Evolutionary conservation across 2,797 vertebrate species (phyloP), one percentile per base, ranked within the genome.

Genomic region (Lepilemur ruficaudatus): DNA sequence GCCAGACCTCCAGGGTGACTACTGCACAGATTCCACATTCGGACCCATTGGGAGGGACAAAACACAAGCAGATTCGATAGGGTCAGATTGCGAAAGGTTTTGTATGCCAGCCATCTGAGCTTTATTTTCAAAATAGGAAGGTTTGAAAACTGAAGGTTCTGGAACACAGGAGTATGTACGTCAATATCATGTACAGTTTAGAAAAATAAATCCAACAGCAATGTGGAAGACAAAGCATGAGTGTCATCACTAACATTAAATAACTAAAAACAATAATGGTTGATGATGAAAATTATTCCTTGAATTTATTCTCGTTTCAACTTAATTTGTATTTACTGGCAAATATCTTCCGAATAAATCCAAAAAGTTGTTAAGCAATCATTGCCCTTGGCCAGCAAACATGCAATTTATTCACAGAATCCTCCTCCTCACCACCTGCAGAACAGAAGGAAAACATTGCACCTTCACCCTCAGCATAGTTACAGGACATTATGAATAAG

Each of bases 371-470:
- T 93, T 96, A 91, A 95, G 93, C 67, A 63, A 3, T 41, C 52
- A 2, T 55, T 96, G 80, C 83, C 55, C 78, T 76, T 38, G 61
- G 72, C 78, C 85, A 50, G 65, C 89, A 87, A 87, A 82, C 73
- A 75, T 0, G 7, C 48, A 73, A 43, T 73, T 95, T 93, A 55
- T 67, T 97, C 72, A 30, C 81, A 69, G 95, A 91, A 59, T 50
- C 95, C 75, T 80, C 86, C 93, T 95, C 94, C 89, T 93, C 75
- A 61, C 83, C 96, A 70, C 83, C 95, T 93, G 95, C 55, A 63
- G 70, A 91, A 57, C 84, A 93, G 95, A 96, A 93, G 88, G 67
- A 78, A 59, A 95, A 87, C 65, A 22, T 10, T 22, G 52, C 35
- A 65, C 80, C 73, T 89, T 78, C n/a, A 88, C 35, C 43, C 52